phyloP scores from a whole-genome alignment of 2,797 vertebrate species.

The Meda fulgida region DNA sequence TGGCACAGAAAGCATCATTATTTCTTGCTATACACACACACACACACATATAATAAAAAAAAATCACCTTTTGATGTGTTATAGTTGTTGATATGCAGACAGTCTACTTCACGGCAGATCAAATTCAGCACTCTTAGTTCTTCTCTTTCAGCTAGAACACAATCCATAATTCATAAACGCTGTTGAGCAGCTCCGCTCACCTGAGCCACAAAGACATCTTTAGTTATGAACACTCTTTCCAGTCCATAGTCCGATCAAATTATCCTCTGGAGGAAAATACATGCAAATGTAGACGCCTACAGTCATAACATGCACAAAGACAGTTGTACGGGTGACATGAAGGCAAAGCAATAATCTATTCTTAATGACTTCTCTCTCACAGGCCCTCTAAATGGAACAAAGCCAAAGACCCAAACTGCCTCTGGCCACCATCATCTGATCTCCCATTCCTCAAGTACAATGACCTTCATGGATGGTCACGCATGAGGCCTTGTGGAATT shows the following conservation, averaged over 20 bases:
- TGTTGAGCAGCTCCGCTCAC: neutral
- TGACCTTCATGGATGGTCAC: conserved; percentile 38
- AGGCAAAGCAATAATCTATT: conserved; percentile 31
- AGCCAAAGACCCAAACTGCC: conserved; percentile 24
- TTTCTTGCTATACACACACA: too few species aligned
- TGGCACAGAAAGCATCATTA: neutral
- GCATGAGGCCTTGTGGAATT: conserved; percentile 23
- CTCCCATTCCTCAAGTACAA: conserved; percentile 5
- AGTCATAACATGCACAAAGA: neutral
- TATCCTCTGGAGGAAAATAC: neutral
- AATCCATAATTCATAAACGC: conserved; percentile 46
- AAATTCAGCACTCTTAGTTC: conserved; percentile 26
- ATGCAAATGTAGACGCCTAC: neutral
- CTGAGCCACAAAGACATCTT: conserved; percentile 1
- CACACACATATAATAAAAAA: too few species aligned
- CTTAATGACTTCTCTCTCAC: conserved; percentile 39
- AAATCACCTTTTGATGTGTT: neutral
- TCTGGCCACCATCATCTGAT: neutral
- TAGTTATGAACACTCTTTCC: neutral
- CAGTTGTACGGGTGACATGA: conserved; percentile 24
- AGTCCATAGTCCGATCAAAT: neutral
- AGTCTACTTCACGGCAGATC: neutral
- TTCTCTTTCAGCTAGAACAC: conserved; percentile 11
- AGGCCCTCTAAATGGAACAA: conserved; percentile 24
- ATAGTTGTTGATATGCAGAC: neutral